Percentiles rank a stretch among this genome's conserved stretches.
Evolutionary conservation across 1,140 invertebrate genomes (phyloP).

Genomic region (Pteromalus puparum): DNA sequence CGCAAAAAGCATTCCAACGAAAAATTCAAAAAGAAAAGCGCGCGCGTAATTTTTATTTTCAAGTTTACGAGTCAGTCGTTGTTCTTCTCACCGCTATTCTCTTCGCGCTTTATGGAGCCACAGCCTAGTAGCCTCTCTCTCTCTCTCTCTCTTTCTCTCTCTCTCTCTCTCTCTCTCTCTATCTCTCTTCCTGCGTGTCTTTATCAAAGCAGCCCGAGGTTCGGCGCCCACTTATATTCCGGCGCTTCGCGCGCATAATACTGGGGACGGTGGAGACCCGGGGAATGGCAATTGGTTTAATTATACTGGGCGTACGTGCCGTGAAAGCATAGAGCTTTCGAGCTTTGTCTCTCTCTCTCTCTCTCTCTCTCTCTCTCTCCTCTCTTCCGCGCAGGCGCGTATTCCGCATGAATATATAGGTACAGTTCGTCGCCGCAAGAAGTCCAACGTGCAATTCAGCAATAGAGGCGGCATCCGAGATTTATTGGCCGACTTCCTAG

Average conservation of each 20-base stretch:
- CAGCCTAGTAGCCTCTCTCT: too few species aligned
- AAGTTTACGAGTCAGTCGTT: not conserved
- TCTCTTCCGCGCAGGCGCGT: not conserved
- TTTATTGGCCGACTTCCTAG: slow-evolving; percentile 27
- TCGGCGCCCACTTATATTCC: slow-evolving; percentile 47
- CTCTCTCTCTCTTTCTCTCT: too few species aligned
- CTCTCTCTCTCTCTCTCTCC: not conserved
- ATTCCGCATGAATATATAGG: slow-evolving; percentile 17
- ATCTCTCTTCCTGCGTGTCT: slow-evolving; percentile 26
- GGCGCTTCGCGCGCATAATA: slow-evolving; percentile 41
- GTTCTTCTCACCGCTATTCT: not conserved
- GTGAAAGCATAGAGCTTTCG: slow-evolving; percentile 40
- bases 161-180: not conserved
- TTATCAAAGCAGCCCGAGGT: slow-evolving; percentile 42
- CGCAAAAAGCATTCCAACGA: not conserved
- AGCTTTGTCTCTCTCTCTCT: not conserved
- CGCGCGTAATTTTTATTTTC: not conserved
- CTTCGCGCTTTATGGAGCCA: not conserved
- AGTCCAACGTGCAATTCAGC: not conserved
- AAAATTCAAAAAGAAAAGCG: not conserved
- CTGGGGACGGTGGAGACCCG: not conserved
- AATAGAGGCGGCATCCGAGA: not conserved
- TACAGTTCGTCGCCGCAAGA: not conserved
- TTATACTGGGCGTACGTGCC: slow-evolving; percentile 50
- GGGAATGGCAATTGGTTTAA: slow-evolving; percentile 52